Conservation (phyloP, 2,113 vertebrate genomes). For the Vimba vimba region DNA sequence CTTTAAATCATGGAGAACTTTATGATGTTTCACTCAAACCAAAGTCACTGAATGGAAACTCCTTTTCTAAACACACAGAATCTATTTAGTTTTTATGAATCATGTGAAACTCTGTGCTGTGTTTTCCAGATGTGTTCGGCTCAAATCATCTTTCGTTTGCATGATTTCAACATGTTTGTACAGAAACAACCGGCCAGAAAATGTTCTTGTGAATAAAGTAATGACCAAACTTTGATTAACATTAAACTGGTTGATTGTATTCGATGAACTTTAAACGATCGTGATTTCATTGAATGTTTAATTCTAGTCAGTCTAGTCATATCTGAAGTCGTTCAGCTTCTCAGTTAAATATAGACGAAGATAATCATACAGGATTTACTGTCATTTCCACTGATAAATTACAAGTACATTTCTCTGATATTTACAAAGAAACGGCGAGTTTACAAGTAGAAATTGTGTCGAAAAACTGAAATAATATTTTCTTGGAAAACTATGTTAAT, state of each 20-base stretch:
- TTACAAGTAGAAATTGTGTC: too few species aligned
- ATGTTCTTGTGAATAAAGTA: slow-evolving; percentile 72
- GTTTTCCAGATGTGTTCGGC: slow-evolving; percentile 49
- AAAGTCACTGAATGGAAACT: slow-evolving; percentile 40
- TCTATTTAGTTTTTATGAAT: slow-evolving; percentile 30
- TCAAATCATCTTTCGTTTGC: slow-evolving; percentile 66
- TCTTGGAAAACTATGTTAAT: too few species aligned
- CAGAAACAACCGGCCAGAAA: slow-evolving; percentile 62
- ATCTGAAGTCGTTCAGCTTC: too few species aligned
- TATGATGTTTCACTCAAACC: slow-evolving; percentile 35
- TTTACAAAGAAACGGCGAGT: too few species aligned
- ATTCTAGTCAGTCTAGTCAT: too few species aligned
- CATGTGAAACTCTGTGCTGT: slow-evolving; percentile 46
- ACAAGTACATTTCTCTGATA: too few species aligned
- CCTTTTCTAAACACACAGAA: slow-evolving; percentile 28
- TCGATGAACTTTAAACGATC: slow-evolving; percentile 47
- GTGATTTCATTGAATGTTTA: slow-evolving; percentile 61
- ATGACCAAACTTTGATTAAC: slow-evolving; percentile 13
- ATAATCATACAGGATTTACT: too few species aligned
- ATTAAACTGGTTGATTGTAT: not conserved
- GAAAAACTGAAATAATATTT: too few species aligned
- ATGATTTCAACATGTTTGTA: slow-evolving; percentile 67
- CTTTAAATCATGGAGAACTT: too few species aligned
- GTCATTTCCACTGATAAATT: too few species aligned
- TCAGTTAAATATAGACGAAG: too few species aligned